phyloP scores from a whole-genome alignment of 1,140 invertebrate species.

The Phortica variegata region DNA sequence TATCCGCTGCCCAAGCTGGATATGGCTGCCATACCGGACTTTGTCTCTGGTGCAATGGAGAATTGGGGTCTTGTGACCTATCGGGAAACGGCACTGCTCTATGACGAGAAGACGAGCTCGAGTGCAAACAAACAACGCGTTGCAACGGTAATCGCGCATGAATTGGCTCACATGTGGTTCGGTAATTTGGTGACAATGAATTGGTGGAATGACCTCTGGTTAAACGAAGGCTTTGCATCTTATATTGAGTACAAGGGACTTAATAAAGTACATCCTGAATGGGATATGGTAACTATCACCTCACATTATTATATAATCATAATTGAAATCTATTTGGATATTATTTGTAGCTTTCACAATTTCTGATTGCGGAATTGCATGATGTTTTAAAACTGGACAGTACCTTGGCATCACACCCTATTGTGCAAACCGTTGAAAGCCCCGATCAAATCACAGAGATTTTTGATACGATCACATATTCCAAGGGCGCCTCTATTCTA shows the following conservation, averaged over 20 bases:
- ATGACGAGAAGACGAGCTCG: conserved; percentile 68
- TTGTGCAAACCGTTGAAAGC: conserved; percentile 78
- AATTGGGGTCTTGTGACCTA: conserved; percentile 89
- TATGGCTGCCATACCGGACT: conserved; percentile 92
- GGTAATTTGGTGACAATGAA: conserved; percentile 85
- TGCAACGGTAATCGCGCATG: conserved; percentile 81
- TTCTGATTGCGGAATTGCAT: conserved; percentile 72
- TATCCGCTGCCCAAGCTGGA: conserved; percentile 90
- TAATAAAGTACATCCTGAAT: conserved; percentile 71
- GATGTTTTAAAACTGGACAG: conserved; percentile 75
- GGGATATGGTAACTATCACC: conserved; percentile 81
- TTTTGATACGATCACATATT: conserved; percentile 91
- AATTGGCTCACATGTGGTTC: conserved; percentile 93
- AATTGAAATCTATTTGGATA: conserved; percentile 36
- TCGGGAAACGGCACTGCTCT: conserved; percentile 80
- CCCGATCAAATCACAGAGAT: conserved; percentile 90
- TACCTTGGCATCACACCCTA: conserved; percentile 82
- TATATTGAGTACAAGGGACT: conserved; percentile 83
- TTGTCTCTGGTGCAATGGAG: conserved; percentile 93
- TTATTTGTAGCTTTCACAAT: conserved; percentile 66
- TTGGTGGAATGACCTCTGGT: conserved; percentile 93
- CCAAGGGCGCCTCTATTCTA: conserved; percentile 86
- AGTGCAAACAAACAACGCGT: conserved; percentile 75
- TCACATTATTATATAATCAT: conserved; percentile 22
- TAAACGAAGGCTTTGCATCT: conserved; percentile 89